A percentile compares a stretch with the other conserved stretches of the same genome.
phyloP scores from a whole-genome alignment of 2,113 vertebrate genomes.

The Dicrurus megarhynchus region DNA sequence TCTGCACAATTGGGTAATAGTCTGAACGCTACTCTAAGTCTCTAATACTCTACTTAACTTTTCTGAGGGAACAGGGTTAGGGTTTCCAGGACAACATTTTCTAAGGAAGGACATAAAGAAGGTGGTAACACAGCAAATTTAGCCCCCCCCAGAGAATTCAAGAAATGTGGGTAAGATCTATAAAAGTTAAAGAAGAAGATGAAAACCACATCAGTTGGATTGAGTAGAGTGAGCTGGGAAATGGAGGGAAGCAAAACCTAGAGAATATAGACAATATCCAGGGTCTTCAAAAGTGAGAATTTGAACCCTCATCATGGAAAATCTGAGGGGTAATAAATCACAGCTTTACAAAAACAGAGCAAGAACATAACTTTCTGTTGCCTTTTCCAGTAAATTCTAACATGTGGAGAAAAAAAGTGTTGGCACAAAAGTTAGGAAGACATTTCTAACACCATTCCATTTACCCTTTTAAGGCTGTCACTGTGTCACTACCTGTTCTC shows the following conservation, averaged over 20 bases:
- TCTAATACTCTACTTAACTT: not conserved
- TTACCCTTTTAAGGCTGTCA: not conserved
- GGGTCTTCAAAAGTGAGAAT: not conserved
- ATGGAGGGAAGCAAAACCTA: not conserved
- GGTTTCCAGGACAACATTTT: not conserved
- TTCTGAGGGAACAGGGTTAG: not conserved
- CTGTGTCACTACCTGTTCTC: not conserved
- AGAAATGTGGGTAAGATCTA: not conserved
- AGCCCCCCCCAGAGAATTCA: not conserved
- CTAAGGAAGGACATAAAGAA: not conserved
- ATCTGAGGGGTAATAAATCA: not conserved
- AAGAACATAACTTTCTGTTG: not conserved
- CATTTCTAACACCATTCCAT: not conserved
- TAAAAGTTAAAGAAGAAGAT: not conserved
- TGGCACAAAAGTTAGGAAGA: not conserved
- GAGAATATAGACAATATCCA: not conserved
- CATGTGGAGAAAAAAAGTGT: not conserved
- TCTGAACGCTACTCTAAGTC: not conserved
- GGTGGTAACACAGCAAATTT: not conserved
- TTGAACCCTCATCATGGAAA: not conserved
- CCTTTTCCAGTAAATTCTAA: not conserved
- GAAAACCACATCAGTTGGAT: not conserved
- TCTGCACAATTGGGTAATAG: not conserved
- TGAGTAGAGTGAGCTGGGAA: not conserved
- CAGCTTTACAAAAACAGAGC: not conserved